Conservation (phyloP, 2,113 vertebrate species). For the Polypterus senegalus region DNA sequence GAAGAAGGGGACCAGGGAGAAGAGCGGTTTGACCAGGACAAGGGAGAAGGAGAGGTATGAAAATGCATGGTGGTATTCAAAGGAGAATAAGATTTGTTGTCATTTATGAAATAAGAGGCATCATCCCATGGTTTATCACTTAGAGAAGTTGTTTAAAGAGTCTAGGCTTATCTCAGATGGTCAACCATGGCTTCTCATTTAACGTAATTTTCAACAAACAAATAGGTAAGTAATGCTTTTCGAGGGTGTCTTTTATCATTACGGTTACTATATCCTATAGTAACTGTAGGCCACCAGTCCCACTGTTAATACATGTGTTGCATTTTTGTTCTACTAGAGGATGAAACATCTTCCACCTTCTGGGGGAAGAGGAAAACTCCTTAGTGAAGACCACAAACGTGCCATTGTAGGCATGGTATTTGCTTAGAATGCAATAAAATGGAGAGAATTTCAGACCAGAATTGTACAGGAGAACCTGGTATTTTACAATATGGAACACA, state of each 20-base stretch:
- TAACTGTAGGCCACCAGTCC: constrained; percentile 14
- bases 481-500: constrained; percentile 15
- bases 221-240: constrained; percentile 6
- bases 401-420: constrained; percentile 9
- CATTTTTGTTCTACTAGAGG: constrained; percentile 11
- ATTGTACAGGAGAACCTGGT: constrained; percentile 8
- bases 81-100: constrained; percentile 10
- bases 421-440: constrained; percentile 7
- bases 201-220: constrained; percentile 1
- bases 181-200: constrained; percentile 17
- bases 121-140: constrained; percentile 9
- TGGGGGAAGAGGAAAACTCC: not conserved
- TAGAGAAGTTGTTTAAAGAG: too few relatives aligned
- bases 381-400: constrained; percentile 3
- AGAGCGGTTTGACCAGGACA: too few relatives aligned
- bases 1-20: too few relatives aligned
- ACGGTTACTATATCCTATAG: not conserved
- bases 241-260: not conserved
- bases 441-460: constrained; percentile 6
- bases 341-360: constrained; percentile 4
- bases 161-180: not conserved
- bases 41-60: too few relatives aligned
- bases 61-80: constrained; percentile 10
- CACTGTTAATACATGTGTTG: constrained; percentile 1
- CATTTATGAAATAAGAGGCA: constrained; percentile 16